Base-by-base conservation (phyloP, 2,888 invertebrate genomes). In the Iphiclides podalirius region DNA sequence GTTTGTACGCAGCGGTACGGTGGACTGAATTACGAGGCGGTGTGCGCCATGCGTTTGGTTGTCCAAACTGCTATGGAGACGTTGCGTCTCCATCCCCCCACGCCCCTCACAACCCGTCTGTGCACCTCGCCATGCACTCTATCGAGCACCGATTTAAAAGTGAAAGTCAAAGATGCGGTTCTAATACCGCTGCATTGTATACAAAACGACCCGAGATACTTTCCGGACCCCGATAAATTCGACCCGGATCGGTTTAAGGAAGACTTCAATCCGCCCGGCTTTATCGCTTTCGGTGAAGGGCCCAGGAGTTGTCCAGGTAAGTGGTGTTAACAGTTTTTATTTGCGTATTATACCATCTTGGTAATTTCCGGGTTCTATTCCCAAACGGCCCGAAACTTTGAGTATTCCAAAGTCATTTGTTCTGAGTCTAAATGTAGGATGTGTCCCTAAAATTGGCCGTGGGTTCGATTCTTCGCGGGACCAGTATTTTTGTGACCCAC, bases 301-400 rank as follows among this genome's bases (percentile, higher is more conserved):
- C 88, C 87, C 1, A 75, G 87, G 57, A 79, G 74, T 66, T 88
- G 88, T 57, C 86, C 84, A 54, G 88, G 88, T 88, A 71, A 70
- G 70, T 65, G 8, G 12, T 9, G 2, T 7, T 0, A 11, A 12
- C 1, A n/a, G 13, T 40, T 20, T 20, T 20, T 20, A 20, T 20
- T n/a, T n/a, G n/a, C n/a, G n/a, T n/a, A n/a, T n/a, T n/a, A n/a
- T n/a, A n/a, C n/a, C n/a, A n/a, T n/a, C n/a, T n/a, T n/a, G n/a
- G n/a, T n/a, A n/a, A n/a, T n/a, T n/a, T n/a, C n/a, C n/a, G n/a
- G n/a, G n/a, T n/a, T n/a, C n/a, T n/a, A n/a, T n/a, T n/a, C n/a
- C n/a, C n/a, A n/a, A n/a, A n/a, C n/a, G n/a, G n/a, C n/a, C n/a
- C n/a, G n/a, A n/a, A n/a, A n/a, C n/a, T n/a, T n/a, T n/a, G n/a